Base-by-base conservation (phyloP, 2,888 invertebrate genomes). In the Pocota personata region DNA sequence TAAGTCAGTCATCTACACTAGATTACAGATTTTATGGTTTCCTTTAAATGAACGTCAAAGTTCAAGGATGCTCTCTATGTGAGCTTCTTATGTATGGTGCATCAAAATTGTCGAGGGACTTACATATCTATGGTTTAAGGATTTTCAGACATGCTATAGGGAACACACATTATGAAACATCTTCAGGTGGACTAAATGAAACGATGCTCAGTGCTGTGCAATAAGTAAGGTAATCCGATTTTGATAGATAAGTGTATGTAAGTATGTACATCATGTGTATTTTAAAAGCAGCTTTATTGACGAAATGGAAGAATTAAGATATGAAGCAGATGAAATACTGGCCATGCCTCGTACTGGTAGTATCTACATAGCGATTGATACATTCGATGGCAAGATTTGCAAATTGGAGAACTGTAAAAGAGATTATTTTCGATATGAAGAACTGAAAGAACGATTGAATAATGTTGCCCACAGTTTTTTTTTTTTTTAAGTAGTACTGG, bases 1-100 rank as follows among this genome's bases (percentile, higher is more conserved):
- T 60, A 40, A 60, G 58, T 40, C 37, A 40, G 37, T 24, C 48
- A 32, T 48, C 50, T 50, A 35, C 10, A 35, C 50, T 50, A 66
- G 66, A 66, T 66, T 50, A 24, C 7, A 66, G 50, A 66, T 24
- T 32, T 66, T 35, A 50, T 50, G 35, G 48, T 50, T 21, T 27
- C 24, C 50, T 50, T 50, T 66, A 50, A 48, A 24, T 66, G 6
- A 35, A 35, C 35, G 43, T 43, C 40, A 48, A 32, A 48, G 64
- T 46, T 48, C 32, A 48, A 32, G 46, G 19, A 48, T 48, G 19
- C 16, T 16, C 37, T 12, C 12, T 37, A 0, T 12, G 40, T 60
- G 24, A 60, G 40, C 24, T 21, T 21, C 60, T 40, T 60, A 60
- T 14, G 40, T 21, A 7, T 40, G 37, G 21, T n/a, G 37, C 60